Evolutionary conservation across 2,888 invertebrate genomes (phyloP), one percentile per base, ranked within the genome.

Genomic region (Choristoneura rosaceana): DNA sequence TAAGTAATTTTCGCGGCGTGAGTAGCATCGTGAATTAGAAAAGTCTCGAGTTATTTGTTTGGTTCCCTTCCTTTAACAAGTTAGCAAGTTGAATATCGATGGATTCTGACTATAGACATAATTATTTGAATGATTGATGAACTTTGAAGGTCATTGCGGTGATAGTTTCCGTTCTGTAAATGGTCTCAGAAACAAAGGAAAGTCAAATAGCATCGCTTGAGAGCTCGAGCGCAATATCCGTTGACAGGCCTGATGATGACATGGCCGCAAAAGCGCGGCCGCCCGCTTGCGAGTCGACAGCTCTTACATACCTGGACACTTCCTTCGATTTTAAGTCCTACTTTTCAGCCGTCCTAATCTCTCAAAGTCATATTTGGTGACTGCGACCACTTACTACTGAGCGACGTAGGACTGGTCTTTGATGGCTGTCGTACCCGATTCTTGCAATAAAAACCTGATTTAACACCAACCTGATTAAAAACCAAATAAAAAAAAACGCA

Each of bases 1-100:
- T 58, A 45, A 59, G 67, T 47, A 59, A 59, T 45, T 60, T 59
- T 59, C n/a, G 59, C 45, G 47, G 55, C 55, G 43, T 58, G 43
- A 52, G 66, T 12, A 52, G 52, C 25, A n/a, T 58, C 25, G 55
- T 65, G 38, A 65, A 65, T 55, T 10, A 55, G 55, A 41, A 55
- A 55, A 55, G 63, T 63, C 63, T 47, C 4, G 33, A 63, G 47
- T 47, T 55, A 65, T 65, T 65, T 41, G 38, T 55, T 41, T 38
- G 41, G 41, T 55, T 50, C 64, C 50, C 10, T 50, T 50, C 5
- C 64, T 50, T 15, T 33, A 25, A 62, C 25, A 62, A 62, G 25
- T 62, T 62, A 62, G 43, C 62, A 62, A 55, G 25, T 25, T 33
- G 25, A 45, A 45, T 45, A 25, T 45, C 55, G 62, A 62, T 47